Evolutionary conservation across 1,140 invertebrate genomes (phyloP).

Genomic region (Bombus sylvicola): DNA sequence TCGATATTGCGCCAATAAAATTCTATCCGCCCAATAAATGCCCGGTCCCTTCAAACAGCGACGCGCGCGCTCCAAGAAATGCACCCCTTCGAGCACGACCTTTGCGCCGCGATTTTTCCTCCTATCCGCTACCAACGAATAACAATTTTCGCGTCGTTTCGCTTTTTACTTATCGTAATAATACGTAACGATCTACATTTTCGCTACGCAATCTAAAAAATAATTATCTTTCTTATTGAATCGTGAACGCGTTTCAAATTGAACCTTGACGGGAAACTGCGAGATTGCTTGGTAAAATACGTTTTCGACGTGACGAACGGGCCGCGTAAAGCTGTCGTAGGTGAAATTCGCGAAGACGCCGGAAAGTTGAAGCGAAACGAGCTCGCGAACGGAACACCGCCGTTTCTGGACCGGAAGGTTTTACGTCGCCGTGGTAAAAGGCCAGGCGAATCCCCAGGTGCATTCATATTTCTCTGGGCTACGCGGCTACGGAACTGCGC

Average conservation of each 20-base stretch:
- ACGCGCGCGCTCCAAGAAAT: not conserved
- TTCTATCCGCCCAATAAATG: conserved; percentile 55
- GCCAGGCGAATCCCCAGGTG: conserved; percentile 12
- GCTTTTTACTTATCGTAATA: not conserved
- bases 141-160: not conserved
- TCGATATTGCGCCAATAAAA: conserved; percentile 69
- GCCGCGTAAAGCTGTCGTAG: conserved; percentile 19
- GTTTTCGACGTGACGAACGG: not conserved
- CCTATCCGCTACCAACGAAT: too few species aligned
- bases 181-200: not conserved
- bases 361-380: conserved; percentile 37
- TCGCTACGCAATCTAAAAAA: not conserved
- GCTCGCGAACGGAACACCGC: conserved; percentile 21
- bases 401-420: conserved; percentile 18
- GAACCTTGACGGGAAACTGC: not conserved
- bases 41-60: not conserved
- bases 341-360: not conserved
- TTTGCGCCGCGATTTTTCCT: too few species aligned
- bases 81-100: not conserved
- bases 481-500: not conserved
- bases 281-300: not conserved
- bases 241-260: not conserved
- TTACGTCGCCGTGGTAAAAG: conserved; percentile 4
- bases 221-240: not conserved
- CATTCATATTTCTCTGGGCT: conserved; percentile 43